Base-by-base conservation (phyloP, 1,140 invertebrate species). In the Aphis craccivora region DNA sequence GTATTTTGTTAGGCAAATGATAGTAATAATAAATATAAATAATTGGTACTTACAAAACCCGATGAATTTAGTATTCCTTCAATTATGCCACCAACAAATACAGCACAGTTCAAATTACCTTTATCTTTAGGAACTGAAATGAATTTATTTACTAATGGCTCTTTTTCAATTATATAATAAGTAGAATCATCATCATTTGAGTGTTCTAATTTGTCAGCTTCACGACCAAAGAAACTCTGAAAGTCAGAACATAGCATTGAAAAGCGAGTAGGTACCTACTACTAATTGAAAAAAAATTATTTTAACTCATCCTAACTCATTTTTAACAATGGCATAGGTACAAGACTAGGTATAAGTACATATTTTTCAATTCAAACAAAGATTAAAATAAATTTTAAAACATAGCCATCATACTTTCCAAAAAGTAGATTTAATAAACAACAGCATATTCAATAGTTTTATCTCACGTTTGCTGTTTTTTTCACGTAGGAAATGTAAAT, bases 41-140 rank as follows among this genome's bases (percentile, higher is more conserved):
- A n/a, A 90, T 25, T 20, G 53, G 93, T 86, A 97, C 98, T 97
- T 97, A 99, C 98, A 97, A 99, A 99, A 95, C 98, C 98, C 95
- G 97, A 97, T 94, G 98, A 98, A 94, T 98, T 98, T 23, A 99
- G 96, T 87, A 99, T 97, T 94, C 99, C 98, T 96, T 99, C 99
- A 91, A 99, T 97, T 93, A 99, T 99, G 60, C 99, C 99, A 94
- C 99, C 99, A 94, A 98, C 98, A 95, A 99, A 99, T 81, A 98
- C 98, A n/a, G 99, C 99, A 96, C 99, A 99, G 95, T 99, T 99
- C 1, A 99, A 95, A 94, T 97, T 98, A 90, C 98, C 98, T 96
- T 99, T 99, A 95, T 99, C 99, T 95, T 99, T 99, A 11, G 99
- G 99, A 60, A 99, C 98, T 93, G 99, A 99, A 94, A 99, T 99